Evolutionary conservation across 2,797 vertebrate genomes (phyloP), one percentile per base, ranked within the genome.

Genomic region (Anas capensis): DNA sequence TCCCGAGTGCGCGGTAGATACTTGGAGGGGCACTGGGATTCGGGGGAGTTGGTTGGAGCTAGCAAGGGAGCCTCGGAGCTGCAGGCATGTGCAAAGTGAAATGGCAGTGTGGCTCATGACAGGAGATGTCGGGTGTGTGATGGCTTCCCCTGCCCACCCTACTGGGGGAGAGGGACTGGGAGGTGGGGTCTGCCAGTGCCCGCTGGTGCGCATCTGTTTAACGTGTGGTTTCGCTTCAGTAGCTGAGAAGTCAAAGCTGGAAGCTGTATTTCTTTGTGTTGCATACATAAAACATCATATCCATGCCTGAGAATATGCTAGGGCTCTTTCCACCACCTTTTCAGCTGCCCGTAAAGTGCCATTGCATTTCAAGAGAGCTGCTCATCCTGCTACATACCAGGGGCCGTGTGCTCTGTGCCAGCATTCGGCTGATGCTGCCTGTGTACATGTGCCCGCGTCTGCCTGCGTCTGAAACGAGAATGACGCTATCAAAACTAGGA

Each of bases 301-400:
- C 11, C 3, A 2, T 69, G 58, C 26, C 65, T 85, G 40, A 77
- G 85, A 86, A 83, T 31, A 21, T 0, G 2, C 17, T 14, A 7
- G 2, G 9, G 14, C 12, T 34, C 23, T 77, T 84, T 60, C n/a
- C 91, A 33, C 56, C 38, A 10, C 27, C 27, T 73, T 96, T 84
- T 91, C 31, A 48, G 16, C 84, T 79, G 23, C 71, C 15, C 13
- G 3, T 83, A 27, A 81, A 71, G 71, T n/a, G 26, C 54, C 14
- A 7, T 17, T 79, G 86, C 69, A 81, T 92, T 96, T 93, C 34
- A 49, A 31, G 88, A 64, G 49, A 69, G 60, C 72, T 42, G 26
- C 71, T 83, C 42, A 42, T 31, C 26, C 4, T 27, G 36, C 84
- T 80, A 31, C 34, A 26, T 56, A 6, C 1, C 2, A 54, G 44